Evolutionary conservation across 2,113 vertebrate genomes (phyloP).

Genomic region (Cyrtonyx montezumae): DNA sequence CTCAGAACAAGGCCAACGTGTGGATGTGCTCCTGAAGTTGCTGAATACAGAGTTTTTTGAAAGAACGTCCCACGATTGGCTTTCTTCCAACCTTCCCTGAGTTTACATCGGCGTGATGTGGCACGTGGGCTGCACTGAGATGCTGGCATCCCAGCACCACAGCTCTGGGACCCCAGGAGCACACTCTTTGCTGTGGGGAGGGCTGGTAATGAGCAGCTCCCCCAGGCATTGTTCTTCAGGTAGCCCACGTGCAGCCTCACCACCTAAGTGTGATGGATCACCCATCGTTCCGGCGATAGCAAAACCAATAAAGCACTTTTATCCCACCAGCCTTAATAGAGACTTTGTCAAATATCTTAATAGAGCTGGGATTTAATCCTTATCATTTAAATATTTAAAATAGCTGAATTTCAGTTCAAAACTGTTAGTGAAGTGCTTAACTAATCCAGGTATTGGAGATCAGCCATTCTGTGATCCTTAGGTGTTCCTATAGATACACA

Average conservation of each 20-base stretch:
- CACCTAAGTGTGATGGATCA: neutral
- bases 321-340: neutral
- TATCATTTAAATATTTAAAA: neutral
- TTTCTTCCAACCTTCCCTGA: neutral
- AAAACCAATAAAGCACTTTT: neutral
- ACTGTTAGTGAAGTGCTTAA: slow-evolving; percentile 42
- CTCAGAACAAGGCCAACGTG: neutral
- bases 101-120: neutral
- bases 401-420: neutral
- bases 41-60: neutral
- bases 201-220: neutral
- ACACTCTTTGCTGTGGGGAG: neutral
- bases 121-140: neutral
- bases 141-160: neutral
- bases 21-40: neutral
- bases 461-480: accelerated
- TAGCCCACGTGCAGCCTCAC: neutral
- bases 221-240: neutral
- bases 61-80: neutral
- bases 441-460: neutral
- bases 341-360: neutral
- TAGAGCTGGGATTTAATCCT: neutral
- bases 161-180: neutral
- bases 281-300: neutral
- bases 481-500: neutral